Percentiles rank a stretch among this genome's conserved stretches.
These are phyloP conservation scores for Bellardia pandia DNA, from an alignment of 2,888 invertebrate species.

Conservation along the genomic window DNA sequence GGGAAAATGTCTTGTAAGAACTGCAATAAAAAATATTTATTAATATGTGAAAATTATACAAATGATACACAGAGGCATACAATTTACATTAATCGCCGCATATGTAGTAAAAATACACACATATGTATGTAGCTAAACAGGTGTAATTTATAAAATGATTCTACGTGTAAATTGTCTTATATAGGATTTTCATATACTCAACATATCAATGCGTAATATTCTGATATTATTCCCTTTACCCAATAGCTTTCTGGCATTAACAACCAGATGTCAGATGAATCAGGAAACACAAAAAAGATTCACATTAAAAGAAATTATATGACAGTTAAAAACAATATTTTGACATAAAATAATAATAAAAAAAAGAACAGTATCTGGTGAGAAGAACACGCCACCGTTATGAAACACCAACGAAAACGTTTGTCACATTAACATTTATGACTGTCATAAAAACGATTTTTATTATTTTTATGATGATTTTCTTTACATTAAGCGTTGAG, in stretches of 20 bases:
- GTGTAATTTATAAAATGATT: conserved; percentile 66
- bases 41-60: conserved; percentile 76
- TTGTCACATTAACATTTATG: conserved; percentile 78
- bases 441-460: conserved; percentile 75
- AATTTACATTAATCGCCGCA: not conserved
- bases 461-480: conserved; percentile 75
- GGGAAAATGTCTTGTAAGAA: conserved; percentile 35
- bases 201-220: not conserved
- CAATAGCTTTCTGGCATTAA: conserved; percentile 43
- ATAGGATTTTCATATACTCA: conserved; percentile 33
- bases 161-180: conserved; percentile 72
- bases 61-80: conserved; percentile 59
- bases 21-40: conserved; percentile 70
- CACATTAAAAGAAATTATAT: conserved; percentile 68
- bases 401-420: conserved; percentile 59
- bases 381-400: conserved; percentile 7
- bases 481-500: conserved; percentile 27
- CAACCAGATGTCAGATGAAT: conserved; percentile 72
- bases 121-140: conserved; percentile 35
- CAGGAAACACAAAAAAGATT: not conserved
- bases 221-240: not conserved
- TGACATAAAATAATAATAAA: conserved; percentile 53
- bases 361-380: conserved; percentile 19
- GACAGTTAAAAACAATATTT: conserved; percentile 73
- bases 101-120: not conserved